Evolutionary conservation across 2,113 vertebrate genomes (phyloP), one percentile per base, ranked within the genome.

Genomic region (Hystrix cristata): DNA sequence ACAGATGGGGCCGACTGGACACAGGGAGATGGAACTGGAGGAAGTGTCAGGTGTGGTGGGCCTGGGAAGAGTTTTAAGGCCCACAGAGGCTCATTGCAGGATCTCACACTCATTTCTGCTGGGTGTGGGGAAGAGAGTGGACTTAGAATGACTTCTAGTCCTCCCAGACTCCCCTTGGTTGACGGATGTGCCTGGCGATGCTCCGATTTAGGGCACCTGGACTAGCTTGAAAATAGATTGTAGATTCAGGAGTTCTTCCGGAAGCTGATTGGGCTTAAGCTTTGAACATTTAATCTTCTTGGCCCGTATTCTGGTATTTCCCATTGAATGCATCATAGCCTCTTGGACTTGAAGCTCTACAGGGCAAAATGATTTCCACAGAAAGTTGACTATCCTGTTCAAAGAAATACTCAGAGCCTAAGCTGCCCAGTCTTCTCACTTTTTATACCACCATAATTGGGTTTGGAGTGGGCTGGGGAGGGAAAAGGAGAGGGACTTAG

Each of bases 1-100:
- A 11, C 4, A 51, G 46, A 67, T 0, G 4, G 1, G 1, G 29
- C 8, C 25, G 21, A 65, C 0, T 38, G 59, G 65, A 38, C 27
- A 3, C 43, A 48, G 55, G 46, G 55, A 21, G 15, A 23, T 4
- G 25, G 23, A 12, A 21, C 4, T 4, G 29, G 23, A 80, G 74
- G 76, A 23, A 7, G 51, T 15, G 55, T 51, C 21, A 51, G 9
- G 21, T 31, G 1, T 21, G 48, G 38, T n/a, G 62, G 72, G 27
- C 62, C 25, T 72, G 87, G 46, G 21, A 72, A 72, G 31, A 34
- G 29, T 83, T 34, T 60, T 19, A 46, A 43, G 34, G 34, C 23
- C 7, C 43, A 25, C 10, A 12, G 29, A 51, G 87, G 62, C 67
- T 34, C 27, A 53, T 0, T 59, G 7, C 4, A 64, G 71, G 65